Evolutionary conservation across 2,888 invertebrate genomes (phyloP).

Genomic region (Pandemis cinnamomeana): DNA sequence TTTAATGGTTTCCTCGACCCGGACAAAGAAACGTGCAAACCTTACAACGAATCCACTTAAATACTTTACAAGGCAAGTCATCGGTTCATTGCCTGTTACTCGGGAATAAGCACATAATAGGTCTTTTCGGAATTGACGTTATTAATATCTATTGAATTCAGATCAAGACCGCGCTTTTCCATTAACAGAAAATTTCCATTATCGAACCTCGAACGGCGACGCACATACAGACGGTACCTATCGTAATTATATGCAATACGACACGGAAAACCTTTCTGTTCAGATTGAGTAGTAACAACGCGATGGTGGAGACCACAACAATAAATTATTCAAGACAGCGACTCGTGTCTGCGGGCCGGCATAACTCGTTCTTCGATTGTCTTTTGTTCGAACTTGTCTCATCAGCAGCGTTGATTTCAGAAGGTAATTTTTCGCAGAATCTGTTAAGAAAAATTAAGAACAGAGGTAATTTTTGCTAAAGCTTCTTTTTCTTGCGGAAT

Average conservation of each 20-base stretch:
- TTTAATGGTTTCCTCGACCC: conserved; percentile 27
- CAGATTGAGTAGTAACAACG: conserved; percentile 58
- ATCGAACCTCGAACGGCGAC: conserved; percentile 34
- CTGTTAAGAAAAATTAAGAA: neutral
- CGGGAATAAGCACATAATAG: conserved; percentile 19
- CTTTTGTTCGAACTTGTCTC: neutral
- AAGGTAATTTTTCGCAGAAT: neutral
- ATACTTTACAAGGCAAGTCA: conserved; percentile 23
- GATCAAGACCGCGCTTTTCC: conserved; percentile 37
- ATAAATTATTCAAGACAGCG: conserved; percentile 63
- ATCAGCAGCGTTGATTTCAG: neutral
- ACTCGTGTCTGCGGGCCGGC: conserved; percentile 21
- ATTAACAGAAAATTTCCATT: conserved; percentile 45
- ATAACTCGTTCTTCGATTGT: conserved; percentile 17
- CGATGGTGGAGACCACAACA: conserved; percentile 54
- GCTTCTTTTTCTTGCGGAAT: neutral
- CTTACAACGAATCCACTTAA: conserved; percentile 32
- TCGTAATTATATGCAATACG: conserved; percentile 62
- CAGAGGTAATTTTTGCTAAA: neutral
- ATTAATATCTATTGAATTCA: conserved; percentile 38
- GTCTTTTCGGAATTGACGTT: conserved; percentile 30
- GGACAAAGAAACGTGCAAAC: conserved; percentile 27
- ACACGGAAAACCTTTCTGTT: conserved; percentile 71
- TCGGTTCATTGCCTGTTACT: conserved; percentile 23
- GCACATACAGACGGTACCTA: conserved; percentile 40